A percentile compares a stretch with the other conserved stretches of the same genome.
Conservation (phyloP, 2,797 vertebrate genomes). For the Harpagifer antarcticus region DNA sequence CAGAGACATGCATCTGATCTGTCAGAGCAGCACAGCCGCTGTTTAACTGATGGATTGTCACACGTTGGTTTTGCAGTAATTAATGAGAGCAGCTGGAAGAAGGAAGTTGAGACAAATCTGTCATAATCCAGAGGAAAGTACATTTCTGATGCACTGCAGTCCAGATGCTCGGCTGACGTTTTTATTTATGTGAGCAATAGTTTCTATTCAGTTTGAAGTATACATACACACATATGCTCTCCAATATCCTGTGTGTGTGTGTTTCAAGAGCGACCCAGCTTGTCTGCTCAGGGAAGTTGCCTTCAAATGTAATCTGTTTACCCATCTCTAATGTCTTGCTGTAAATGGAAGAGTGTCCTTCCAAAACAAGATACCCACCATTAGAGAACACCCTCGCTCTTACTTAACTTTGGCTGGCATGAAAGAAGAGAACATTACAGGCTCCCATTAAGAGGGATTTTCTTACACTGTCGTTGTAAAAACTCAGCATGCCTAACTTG, state of each 20-base stretch:
- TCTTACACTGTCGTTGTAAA: background rate
- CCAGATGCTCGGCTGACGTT: background rate
- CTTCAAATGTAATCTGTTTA: slow-evolving; percentile 58
- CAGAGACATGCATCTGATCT: background rate
- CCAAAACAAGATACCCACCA: slow-evolving; percentile 15
- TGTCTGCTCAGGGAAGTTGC: slow-evolving; percentile 33
- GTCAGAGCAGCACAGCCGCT: slow-evolving; percentile 5
- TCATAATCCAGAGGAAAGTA: background rate
- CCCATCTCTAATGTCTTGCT: slow-evolving; percentile 37
- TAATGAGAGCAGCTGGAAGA: slow-evolving; percentile 1
- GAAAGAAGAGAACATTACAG: background rate
- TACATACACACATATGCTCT: background rate
- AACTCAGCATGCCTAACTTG: background rate
- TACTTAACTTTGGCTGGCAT: background rate
- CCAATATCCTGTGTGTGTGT: background rate
- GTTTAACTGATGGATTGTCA: background rate
- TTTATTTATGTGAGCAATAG: no score
- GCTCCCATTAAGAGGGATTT: background rate
- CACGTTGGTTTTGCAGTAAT: background rate
- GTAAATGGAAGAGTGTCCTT: slow-evolving; percentile 33
- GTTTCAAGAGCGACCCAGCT: slow-evolving; percentile 23
- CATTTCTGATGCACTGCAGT: background rate
- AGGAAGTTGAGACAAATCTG: background rate
- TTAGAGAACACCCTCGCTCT: background rate
- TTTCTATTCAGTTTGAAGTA: no score